Base-by-base conservation (phyloP, 1,140 invertebrate species). In the Anagrus nilaparvatae region DNA sequence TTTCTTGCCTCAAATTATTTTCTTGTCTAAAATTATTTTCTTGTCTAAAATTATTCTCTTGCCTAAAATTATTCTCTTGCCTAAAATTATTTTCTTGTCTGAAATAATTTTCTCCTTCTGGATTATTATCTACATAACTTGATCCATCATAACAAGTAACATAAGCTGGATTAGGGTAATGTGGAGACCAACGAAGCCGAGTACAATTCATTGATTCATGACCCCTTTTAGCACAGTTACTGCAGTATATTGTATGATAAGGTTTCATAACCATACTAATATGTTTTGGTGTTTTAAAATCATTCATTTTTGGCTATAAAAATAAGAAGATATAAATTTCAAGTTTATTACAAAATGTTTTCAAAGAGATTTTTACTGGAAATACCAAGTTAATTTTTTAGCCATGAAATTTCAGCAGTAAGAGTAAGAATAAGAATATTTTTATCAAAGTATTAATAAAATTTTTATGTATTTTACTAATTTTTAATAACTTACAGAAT, bases 191-290 rank as follows among this genome's bases (percentile, higher is more conserved):
- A 17, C 54, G 49, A 27, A 57, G 55, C 16, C 54, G 52, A 0
- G 28, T 50, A 33, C 65, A 67, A 3, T 28, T 51, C 5, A 48
- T 47, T 1, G 47, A 59, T 25, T 64, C 60, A 51, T 82, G 80
- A 0, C 79, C 79, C n/a, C 63, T 61, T 13, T 61, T 64, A 2
- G 72, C 65, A 46, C 80, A 82, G 34, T 77, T 73, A 44, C 77
- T 78, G 55, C 80, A 82, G 50, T 65, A 70, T 14, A 73, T 53
- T 28, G 63, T 48, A 35, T 63, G 37, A 1, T 44, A 9, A 0
- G 61, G 49, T 43, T 66, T 67, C 53, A 64, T 59, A 4, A 53
- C 34, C 3, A 51, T 41, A 0, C 30, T 32, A 7, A 38, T n/a
- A 39, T 55, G 46, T 3, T 25, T 24, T 4, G 56, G 56, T 3